Conservation (phyloP, 2,113 vertebrate genomes). For the Lanius ludovicianus region DNA sequence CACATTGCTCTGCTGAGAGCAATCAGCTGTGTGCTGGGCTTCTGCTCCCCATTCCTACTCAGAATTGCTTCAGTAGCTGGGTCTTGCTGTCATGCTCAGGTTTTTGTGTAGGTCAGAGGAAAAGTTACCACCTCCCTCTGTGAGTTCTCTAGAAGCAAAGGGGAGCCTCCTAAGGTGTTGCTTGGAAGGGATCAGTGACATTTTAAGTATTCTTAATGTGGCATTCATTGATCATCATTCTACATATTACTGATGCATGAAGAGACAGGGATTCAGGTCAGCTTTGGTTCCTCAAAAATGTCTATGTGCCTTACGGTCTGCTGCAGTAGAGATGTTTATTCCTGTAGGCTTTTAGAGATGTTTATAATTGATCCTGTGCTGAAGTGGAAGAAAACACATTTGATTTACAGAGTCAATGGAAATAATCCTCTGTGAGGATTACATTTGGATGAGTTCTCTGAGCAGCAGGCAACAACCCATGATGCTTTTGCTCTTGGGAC, state of each 20-base stretch:
- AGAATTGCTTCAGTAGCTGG: background rate
- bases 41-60: background rate
- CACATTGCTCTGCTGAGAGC: background rate
- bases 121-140: background rate
- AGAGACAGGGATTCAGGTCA: background rate
- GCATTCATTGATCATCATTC: background rate
- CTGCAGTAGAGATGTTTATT: background rate
- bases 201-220: background rate
- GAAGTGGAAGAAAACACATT: background rate
- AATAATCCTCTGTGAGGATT: background rate
- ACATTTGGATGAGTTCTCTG: background rate
- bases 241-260: background rate
- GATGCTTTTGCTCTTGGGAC: background rate
- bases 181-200: background rate
- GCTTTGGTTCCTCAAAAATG: background rate
- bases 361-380: background rate
- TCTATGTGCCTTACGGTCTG: background rate
- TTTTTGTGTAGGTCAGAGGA: background rate
- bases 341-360: background rate
- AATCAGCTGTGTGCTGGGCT: background rate
- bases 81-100: background rate
- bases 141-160: background rate
- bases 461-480: background rate
- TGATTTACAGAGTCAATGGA: background rate
- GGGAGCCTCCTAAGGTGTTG: background rate